A percentile compares a stretch with the other conserved stretches of the same genome.
Evolutionary conservation across 2,888 invertebrate species (phyloP).

Genomic region (Leptinotarsa juncta): DNA sequence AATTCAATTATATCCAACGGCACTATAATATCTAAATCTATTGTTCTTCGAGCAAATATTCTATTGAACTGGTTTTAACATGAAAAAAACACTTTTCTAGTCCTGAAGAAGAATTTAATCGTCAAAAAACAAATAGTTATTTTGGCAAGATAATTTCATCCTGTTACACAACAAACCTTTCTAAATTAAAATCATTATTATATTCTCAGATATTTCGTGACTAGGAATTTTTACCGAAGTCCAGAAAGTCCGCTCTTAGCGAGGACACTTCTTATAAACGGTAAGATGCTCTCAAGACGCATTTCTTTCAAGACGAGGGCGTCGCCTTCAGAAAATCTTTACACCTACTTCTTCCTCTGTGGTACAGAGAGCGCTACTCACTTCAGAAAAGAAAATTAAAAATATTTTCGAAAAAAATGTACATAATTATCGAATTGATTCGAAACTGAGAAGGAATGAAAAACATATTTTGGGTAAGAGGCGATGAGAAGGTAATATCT

Average conservation of each 20-base stretch:
- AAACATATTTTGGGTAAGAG: background rate
- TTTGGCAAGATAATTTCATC: too few relatives aligned
- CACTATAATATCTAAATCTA: too few relatives aligned
- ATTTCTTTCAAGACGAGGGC: constrained; percentile 48
- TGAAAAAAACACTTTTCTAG: too few relatives aligned
- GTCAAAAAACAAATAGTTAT: too few relatives aligned
- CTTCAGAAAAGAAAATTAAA: constrained; percentile 9
- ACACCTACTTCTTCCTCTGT: constrained; percentile 56
- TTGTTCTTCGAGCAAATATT: too few relatives aligned
- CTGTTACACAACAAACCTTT: too few relatives aligned
- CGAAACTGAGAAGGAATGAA: background rate
- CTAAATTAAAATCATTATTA: too few relatives aligned
- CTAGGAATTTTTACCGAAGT: constrained; percentile 28
- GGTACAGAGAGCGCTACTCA: constrained; percentile 60
- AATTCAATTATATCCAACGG: too few relatives aligned
- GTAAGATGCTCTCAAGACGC: constrained; percentile 48
- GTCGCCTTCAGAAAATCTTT: constrained; percentile 57
- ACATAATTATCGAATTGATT: background rate
- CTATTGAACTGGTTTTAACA: too few relatives aligned
- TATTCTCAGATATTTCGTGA: background rate
- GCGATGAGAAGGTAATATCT: too few relatives aligned
- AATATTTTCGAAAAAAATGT: background rate
- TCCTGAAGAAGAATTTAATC: too few relatives aligned
- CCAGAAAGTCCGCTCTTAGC: constrained; percentile 46
- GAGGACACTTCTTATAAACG: constrained; percentile 39